Evolutionary conservation across 2,888 invertebrate genomes (phyloP).

Genomic region (Archaeoteleia sp.): DNA sequence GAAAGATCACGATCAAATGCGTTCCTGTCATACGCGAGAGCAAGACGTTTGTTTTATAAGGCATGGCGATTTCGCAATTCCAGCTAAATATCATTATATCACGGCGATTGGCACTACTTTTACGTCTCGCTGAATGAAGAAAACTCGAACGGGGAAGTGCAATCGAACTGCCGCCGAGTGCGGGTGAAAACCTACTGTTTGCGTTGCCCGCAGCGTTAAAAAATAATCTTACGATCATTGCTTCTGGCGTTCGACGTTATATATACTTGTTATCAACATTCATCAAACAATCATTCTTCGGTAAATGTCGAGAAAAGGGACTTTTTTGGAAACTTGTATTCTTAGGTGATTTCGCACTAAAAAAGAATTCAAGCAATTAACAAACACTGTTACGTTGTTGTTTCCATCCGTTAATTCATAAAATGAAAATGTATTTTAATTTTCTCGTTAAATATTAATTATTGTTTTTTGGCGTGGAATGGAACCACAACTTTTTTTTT

Average conservation of each 20-base stretch:
- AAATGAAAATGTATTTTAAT: too few relatives aligned
- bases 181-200: constrained; percentile 26
- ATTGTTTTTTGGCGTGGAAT: too few relatives aligned
- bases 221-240: constrained; percentile 15
- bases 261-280: constrained; percentile 29
- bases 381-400: too few relatives aligned
- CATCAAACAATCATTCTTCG: constrained; percentile 10
- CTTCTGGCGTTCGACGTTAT: constrained; percentile 26
- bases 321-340: constrained; percentile 5
- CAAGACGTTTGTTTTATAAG: constrained; percentile 54
- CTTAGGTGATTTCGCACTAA: too few relatives aligned
- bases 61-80: constrained; percentile 39
- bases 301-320: too few relatives aligned
- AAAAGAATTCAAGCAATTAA: too few relatives aligned
- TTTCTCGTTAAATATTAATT: too few relatives aligned
- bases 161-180: constrained; percentile 21
- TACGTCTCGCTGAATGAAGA: constrained; percentile 34
- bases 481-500: too few relatives aligned
- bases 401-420: too few relatives aligned
- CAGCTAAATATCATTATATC: constrained; percentile 51
- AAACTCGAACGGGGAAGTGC: constrained; percentile 47
- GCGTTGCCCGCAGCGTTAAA: constrained; percentile 17
- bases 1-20: constrained; percentile 53
- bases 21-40: constrained; percentile 49
- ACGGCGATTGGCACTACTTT: constrained; percentile 32